A percentile compares a stretch with the other conserved stretches of the same genome.
Evolutionary conservation across 2,888 invertebrate species (phyloP).

Genomic region (Drosophila nr. perissopoda): DNA sequence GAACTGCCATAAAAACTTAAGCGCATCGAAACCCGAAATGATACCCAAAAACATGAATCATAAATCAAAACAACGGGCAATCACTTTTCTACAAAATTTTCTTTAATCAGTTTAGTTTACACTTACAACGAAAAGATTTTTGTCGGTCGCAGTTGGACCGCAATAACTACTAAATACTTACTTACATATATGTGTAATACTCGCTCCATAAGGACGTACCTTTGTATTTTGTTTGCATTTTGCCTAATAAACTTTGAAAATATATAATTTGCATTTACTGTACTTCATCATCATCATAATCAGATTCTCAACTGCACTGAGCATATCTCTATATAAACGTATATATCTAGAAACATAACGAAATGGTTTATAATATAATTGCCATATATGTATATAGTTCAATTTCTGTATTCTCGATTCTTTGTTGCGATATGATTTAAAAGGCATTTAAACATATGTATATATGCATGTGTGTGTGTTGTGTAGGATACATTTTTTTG

Average conservation of each 20-base stretch:
- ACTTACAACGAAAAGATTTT: constrained; percentile 50
- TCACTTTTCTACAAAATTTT: constrained; percentile 60
- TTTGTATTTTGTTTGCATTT: constrained; percentile 55
- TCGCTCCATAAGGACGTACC: constrained; percentile 56
- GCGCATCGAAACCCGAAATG: constrained; percentile 13
- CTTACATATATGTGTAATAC: constrained; percentile 44
- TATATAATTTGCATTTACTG: constrained; percentile 36
- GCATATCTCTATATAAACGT: constrained; percentile 12
- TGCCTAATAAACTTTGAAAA: constrained; percentile 68
- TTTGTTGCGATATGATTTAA: constrained; percentile 29
- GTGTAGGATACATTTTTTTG: constrained; percentile 1
- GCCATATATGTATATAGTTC: not conserved
- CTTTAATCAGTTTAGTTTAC: constrained; percentile 64
- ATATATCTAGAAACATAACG: constrained; percentile 39
- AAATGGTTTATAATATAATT: constrained; percentile 3
- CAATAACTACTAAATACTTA: constrained; percentile 48
- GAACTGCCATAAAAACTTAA: constrained; percentile 60
- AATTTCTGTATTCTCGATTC: constrained; percentile 11
- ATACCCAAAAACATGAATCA: constrained; percentile 7
- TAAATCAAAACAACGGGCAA: constrained; percentile 6
- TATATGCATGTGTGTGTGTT: not conserved
- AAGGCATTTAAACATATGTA: constrained; percentile 1
- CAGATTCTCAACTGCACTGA: constrained; percentile 16
- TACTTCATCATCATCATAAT: constrained; percentile 4
- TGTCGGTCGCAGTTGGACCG: constrained; percentile 35